Percentiles rank a stretch among this genome's conserved stretches.
Evolutionary conservation across 2,888 invertebrate genomes (phyloP).

Genomic region (Steinernema carpocapsae): DNA sequence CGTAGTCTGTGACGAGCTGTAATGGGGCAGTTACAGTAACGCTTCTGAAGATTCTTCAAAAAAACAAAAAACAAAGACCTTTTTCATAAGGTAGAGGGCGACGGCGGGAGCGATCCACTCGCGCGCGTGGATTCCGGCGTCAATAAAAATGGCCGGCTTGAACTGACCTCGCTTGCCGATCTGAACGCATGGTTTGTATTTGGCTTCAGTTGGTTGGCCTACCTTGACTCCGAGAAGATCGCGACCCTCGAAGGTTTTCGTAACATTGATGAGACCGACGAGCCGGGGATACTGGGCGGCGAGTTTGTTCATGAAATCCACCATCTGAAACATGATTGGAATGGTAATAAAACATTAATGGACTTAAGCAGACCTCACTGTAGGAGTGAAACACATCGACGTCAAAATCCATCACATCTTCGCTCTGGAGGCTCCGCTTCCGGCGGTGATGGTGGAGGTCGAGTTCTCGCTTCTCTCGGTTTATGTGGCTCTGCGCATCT

Average conservation of each 20-base stretch:
- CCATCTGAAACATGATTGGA: slow-evolving; percentile 50
- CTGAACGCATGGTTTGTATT: too few species aligned
- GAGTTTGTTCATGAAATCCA: slow-evolving; percentile 54
- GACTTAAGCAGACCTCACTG: slow-evolving; percentile 44
- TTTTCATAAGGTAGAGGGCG: slow-evolving; percentile 60
- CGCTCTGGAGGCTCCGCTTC: slow-evolving; percentile 34
- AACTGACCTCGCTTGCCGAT: slow-evolving; percentile 39
- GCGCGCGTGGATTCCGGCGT: slow-evolving; percentile 66
- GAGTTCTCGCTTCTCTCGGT: slow-evolving; percentile 38
- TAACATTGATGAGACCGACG: slow-evolving; percentile 55
- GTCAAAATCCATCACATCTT: slow-evolving; percentile 45
- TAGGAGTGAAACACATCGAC: slow-evolving; percentile 52
- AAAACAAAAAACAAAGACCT: slow-evolving; percentile 43
- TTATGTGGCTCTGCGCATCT: slow-evolving; percentile 51
- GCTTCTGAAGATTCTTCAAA: not conserved
- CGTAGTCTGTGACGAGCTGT: slow-evolving; percentile 54
- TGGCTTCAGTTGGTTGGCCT: too few species aligned
- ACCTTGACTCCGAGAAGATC: slow-evolving; percentile 60
- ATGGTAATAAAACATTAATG: not conserved
- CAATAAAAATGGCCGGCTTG: slow-evolving; percentile 63
- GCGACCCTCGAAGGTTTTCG: slow-evolving; percentile 59
- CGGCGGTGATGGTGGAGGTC: slow-evolving; percentile 22
- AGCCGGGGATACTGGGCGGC: slow-evolving; percentile 50
- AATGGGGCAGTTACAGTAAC: too few species aligned
- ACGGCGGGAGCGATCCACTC: slow-evolving; percentile 67